phyloP scores from a whole-genome alignment of 2,888 invertebrate genomes.

The Nematopogon swammerdamellus region DNA sequence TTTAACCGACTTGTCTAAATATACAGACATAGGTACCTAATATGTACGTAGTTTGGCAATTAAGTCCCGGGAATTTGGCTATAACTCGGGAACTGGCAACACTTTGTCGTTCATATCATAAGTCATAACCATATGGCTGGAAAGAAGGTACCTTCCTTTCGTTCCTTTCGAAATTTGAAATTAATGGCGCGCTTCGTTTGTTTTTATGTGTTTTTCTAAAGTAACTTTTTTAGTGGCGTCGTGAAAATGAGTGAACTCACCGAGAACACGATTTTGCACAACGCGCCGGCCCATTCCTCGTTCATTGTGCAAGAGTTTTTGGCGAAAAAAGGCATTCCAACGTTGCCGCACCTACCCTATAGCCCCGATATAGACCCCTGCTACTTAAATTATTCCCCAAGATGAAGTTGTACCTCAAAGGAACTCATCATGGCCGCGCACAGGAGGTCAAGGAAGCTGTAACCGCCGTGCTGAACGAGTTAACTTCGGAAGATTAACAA shows the following conservation, averaged over 20 bases:
- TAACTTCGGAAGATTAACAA: conserved; percentile 9
- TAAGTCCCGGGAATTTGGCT: background rate
- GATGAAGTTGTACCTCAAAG: conserved; percentile 1
- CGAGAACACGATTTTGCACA: background rate
- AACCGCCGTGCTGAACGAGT: conserved; percentile 9
- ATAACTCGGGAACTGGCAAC: background rate
- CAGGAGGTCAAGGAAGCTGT: conserved; percentile 8
- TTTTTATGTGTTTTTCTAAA: conserved; percentile 2
- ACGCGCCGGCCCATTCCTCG: background rate
- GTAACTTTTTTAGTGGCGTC: conserved; percentile 1
- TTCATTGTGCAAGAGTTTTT: too few relatives aligned
- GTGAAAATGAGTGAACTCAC: background rate
- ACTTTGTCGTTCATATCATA: background rate
- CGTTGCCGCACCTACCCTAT: background rate
- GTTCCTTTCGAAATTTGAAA: background rate
- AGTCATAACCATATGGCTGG: too few relatives aligned
- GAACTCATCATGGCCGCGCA: conserved; percentile 14
- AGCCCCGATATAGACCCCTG: conserved; percentile 1
- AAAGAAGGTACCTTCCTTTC: too few relatives aligned
- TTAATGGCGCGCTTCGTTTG: conserved; percentile 1
- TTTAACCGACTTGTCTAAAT: too few relatives aligned
- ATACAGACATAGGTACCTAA: too few relatives aligned
- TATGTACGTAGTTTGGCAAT: background rate
- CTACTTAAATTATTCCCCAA: conserved; percentile 1
- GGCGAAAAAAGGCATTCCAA: too few relatives aligned